Percentiles rank a stretch among this genome's conserved stretches.
Evolutionary conservation across 2,797 vertebrate genomes (phyloP).

Genomic region (Diplodus sargus): DNA sequence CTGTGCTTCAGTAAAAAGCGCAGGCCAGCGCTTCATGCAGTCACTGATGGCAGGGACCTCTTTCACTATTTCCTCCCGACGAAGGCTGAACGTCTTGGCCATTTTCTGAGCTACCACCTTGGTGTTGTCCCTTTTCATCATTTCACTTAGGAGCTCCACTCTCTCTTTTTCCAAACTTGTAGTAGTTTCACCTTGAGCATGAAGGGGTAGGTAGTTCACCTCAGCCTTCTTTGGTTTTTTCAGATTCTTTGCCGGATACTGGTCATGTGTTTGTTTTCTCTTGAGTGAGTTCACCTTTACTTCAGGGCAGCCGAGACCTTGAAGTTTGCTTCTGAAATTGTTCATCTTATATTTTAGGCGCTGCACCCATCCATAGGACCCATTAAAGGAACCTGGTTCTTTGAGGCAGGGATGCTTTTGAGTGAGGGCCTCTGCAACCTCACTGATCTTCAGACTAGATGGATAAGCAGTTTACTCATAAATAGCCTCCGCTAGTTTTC

Average conservation of each 20-base stretch:
- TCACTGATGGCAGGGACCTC: neutral
- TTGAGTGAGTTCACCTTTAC: conserved; percentile 4
- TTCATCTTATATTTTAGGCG: conserved; percentile 10
- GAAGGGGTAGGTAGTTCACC: neutral
- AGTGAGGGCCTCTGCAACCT: neutral
- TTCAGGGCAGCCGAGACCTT: conserved; percentile 6
- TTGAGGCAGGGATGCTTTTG: conserved; percentile 13
- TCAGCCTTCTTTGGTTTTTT: conserved; percentile 3
- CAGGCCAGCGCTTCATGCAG: neutral
- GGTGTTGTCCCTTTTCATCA: neutral
- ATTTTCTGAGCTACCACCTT: conserved; percentile 7
- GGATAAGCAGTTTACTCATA: conserved; percentile 17
- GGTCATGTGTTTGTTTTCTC: conserved; percentile 4
- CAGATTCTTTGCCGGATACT: neutral
- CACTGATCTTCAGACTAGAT: neutral
- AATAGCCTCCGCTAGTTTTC: conserved; percentile 2
- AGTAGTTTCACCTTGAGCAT: conserved; percentile 9
- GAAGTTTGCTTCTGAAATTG: conserved; percentile 6
- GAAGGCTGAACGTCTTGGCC: conserved; percentile 7
- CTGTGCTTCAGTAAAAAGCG: neutral
- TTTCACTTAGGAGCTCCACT: neutral
- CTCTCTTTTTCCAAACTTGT: conserved; percentile 10
- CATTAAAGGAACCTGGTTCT: conserved; percentile 15
- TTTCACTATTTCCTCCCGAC: neutral
- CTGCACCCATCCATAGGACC: neutral